Percentiles rank a stretch among this genome's conserved stretches.
These are phyloP conservation scores for Bos javanicus DNA, from an alignment of 2,113 vertebrate species.

Conservation along the genomic window DNA sequence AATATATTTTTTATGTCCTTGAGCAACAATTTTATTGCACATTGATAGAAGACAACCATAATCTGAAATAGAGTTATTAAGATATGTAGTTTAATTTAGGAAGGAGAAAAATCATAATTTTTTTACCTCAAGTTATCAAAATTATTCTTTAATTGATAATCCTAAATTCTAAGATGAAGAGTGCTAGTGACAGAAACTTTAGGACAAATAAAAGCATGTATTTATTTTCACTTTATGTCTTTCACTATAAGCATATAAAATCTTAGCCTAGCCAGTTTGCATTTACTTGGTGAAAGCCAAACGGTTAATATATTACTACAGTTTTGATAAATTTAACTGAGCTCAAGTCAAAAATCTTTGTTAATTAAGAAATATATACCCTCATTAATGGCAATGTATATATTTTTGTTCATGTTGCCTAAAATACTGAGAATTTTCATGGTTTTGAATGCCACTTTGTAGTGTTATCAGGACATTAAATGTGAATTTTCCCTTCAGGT, in stretches of 20 bases:
- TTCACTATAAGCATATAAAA: background rate
- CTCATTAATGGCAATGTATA: background rate
- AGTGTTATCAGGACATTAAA: background rate
- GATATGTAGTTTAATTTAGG: background rate
- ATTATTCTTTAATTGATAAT: background rate
- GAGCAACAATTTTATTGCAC: conserved; percentile 21
- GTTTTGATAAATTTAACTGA: conserved; percentile 27
- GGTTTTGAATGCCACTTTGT: background rate
- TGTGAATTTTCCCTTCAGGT: background rate
- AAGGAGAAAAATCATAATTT: background rate
- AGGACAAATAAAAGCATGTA: background rate
- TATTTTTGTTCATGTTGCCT: background rate
- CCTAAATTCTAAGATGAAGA: background rate
- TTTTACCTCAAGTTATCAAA: conserved; percentile 7
- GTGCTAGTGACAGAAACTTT: background rate
- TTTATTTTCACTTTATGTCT: background rate
- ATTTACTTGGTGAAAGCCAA: conserved; percentile 19
- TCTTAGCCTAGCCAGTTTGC: background rate
- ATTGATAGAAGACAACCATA: conserved; percentile 40
- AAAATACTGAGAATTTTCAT: conserved; percentile 6
- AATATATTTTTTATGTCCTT: background rate
- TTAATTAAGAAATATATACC: background rate
- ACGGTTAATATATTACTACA: background rate
- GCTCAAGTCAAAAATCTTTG: background rate
- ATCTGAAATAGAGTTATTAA: conserved; percentile 54